phyloP scores from a whole-genome alignment of 2,797 vertebrate species.

The Propithecus perrieri region DNA sequence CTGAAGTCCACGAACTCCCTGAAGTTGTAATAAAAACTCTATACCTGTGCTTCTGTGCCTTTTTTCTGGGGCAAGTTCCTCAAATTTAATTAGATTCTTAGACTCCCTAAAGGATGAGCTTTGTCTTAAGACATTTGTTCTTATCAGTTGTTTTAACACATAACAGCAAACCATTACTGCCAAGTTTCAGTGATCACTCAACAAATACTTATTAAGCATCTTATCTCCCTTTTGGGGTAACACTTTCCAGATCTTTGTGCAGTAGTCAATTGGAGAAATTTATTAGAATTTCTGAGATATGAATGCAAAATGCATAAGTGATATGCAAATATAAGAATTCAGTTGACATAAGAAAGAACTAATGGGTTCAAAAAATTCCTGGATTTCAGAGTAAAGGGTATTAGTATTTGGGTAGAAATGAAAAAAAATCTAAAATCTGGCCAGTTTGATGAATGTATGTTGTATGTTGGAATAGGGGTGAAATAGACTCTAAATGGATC shows the following conservation, averaged over 20 bases:
- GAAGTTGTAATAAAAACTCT: not conserved
- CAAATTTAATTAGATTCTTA: not conserved
- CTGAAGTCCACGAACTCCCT: not conserved
- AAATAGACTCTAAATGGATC: not conserved
- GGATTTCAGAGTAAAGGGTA: not conserved
- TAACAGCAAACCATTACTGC: not conserved
- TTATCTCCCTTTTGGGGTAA: not conserved
- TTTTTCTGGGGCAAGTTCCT: not conserved
- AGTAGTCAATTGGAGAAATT: not conserved
- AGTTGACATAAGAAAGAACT: not conserved
- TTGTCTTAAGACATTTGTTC: not conserved
- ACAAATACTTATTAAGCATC: not conserved
- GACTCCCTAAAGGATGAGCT: not conserved
- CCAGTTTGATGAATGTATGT: not conserved
- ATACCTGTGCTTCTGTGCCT: not conserved
- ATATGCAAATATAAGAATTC: not conserved
- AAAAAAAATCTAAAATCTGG: not conserved
- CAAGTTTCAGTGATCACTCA: not conserved
- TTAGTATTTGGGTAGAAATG: not conserved
- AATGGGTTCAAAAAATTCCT: not conserved
- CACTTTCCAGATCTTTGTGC: not conserved
- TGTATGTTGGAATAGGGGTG: not conserved
- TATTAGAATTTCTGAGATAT: not conserved
- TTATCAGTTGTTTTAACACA: constrained; percentile 25
- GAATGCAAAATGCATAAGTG: not conserved